A percentile compares a stretch with the other conserved stretches of the same genome.
Conservation (phyloP, 2,888 invertebrate genomes). For the Eupithecia dodoneata region DNA sequence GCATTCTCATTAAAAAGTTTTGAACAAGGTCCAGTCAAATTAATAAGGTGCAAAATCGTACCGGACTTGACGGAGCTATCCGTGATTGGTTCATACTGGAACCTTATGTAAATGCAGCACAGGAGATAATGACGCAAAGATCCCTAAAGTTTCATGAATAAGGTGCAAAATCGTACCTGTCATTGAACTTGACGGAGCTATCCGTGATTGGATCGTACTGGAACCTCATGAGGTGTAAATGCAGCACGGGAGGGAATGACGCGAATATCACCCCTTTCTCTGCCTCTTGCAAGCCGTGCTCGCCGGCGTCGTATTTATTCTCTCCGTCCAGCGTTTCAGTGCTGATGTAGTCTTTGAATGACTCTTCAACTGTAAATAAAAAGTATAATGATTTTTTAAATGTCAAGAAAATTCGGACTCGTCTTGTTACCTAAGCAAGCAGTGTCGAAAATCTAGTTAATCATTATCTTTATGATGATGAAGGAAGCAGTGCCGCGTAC, state of each 20-base stretch:
- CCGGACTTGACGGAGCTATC: conserved; percentile 98
- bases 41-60: not conserved
- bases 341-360: conserved; percentile 98
- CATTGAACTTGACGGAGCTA: conserved; percentile 98
- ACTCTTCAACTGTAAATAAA: conserved; percentile 90
- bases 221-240: conserved; percentile 99
- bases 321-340: conserved; percentile 98
- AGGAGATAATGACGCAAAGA: conserved; percentile 98
- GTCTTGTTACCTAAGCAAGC: not conserved
- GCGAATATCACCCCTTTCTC: conserved; percentile 99
- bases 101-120: conserved; percentile 99
- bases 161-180: conserved; percentile 71
- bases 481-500: too few relatives aligned
- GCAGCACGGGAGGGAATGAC: conserved; percentile 98
- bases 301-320: conserved; percentile 99
- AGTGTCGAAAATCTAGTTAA: too few relatives aligned
- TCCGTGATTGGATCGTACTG: conserved; percentile 99
- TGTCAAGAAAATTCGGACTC: not conserved
- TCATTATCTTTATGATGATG: too few relatives aligned
- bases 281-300: conserved; percentile 97
- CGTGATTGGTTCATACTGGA: conserved; percentile 98
- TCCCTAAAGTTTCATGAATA: conserved; percentile 51
- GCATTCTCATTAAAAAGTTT: too few relatives aligned
- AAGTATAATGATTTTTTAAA: not conserved
- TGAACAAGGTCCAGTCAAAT: too few relatives aligned